phyloP scores from a whole-genome alignment of 1,140 invertebrate species.

The Drosophila saltans region DNA sequence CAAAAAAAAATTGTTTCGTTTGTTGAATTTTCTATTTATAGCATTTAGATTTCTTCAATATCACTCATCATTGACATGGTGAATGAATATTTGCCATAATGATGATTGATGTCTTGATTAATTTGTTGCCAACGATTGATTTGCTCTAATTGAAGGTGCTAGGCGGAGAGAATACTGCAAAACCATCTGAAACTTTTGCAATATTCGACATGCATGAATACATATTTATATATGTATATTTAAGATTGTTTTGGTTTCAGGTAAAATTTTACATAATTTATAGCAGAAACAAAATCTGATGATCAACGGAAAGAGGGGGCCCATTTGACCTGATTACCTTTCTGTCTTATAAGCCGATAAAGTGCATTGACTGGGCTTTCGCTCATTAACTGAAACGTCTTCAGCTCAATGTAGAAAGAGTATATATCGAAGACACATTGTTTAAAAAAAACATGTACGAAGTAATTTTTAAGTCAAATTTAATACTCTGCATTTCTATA shows the following conservation, averaged over 20 bases:
- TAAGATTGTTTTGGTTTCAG: background rate
- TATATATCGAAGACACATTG: too few species aligned
- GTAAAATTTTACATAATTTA: background rate
- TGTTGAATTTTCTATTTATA: constrained; percentile 13
- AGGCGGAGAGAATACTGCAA: too few species aligned
- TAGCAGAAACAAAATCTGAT: background rate
- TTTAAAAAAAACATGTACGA: too few species aligned
- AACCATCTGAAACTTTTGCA: background rate
- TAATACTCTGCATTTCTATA: too few species aligned
- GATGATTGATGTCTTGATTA: constrained; percentile 54
- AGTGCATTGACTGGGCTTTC: background rate
- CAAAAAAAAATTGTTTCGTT: background rate
- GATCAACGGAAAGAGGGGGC: background rate
- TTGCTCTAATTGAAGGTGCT: constrained; percentile 4
- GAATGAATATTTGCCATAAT: constrained; percentile 45
- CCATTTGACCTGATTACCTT: background rate
- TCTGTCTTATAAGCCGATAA: background rate
- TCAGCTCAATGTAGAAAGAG: background rate
- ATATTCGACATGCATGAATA: background rate
- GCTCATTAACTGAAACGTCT: background rate
- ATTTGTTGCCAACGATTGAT: constrained; percentile 29
- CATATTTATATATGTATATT: too few species aligned
- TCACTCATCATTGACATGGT: constrained; percentile 45
- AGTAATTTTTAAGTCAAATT: too few species aligned
- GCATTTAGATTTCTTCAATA: background rate